Base-by-base conservation (phyloP, 2,797 vertebrate species). In the Lagodon rhomboides region DNA sequence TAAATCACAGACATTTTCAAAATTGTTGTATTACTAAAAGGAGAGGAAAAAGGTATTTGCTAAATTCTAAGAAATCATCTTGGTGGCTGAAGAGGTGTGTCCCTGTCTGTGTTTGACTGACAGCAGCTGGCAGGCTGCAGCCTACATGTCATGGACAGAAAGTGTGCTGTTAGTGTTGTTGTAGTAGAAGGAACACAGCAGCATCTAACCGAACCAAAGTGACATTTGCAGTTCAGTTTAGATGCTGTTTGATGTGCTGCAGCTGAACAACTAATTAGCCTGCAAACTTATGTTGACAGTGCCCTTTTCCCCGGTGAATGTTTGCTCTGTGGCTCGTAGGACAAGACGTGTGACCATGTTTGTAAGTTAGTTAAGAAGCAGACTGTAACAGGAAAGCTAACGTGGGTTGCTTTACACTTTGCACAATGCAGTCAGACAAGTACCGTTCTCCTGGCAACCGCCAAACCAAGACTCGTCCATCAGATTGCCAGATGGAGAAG, bases 191-290 rank as follows among this genome's bases (percentile, higher is more conserved):
- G 34, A 30, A 7, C 13, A 46, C n/a, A 44, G 0, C 13, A 8
- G 43, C n/a, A 25, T 66, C 3, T 6, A 63, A 54, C 17, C 12
- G 3, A 4, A 41, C 27, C 38, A 10, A 8, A 68, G 15, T 47
- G 23, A 49, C 51, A 47, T 55, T 49, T 60, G 16, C 2, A 10
- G n/a, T 15, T 49, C 6, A 49, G 17, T 66, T 18, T 41, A 38
- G 20, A 56, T 23, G 25, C 20, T 56, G 50, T 23, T 47, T 17
- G 55, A 47, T 2, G 12, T 65, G 15, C 30, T 20, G 53, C 44
- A n/a, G 62, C 22, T 15, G 16, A 43, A 30, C n/a, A 74, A 16
- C 54, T 65, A 56, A 62, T 62, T 44, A 18, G 22, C 23, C 38
- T 30, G 5, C 46, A 41, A 18, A 50, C n/a, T 51, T 16, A 54